Base-by-base conservation (phyloP, 2,113 vertebrate genomes). In the Callionymus lyra region DNA sequence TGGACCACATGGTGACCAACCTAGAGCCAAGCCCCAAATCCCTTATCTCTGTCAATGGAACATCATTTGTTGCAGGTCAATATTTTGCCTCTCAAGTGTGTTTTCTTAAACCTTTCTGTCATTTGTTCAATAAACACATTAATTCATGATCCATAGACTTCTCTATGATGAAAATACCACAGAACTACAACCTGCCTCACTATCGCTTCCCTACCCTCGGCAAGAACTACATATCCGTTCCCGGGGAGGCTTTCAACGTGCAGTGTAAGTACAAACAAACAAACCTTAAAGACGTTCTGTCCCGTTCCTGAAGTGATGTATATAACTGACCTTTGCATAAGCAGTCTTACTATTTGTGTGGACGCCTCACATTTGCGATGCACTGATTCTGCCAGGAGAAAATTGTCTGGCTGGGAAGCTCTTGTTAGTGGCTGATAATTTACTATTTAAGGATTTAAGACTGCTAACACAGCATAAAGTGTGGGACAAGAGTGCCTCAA, bases 181-280 rank as follows among this genome's bases (percentile, higher is more conserved):
- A 79, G 44, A 65, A 67, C 51, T 64, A 84, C 72, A 88, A 88
- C 4, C 35, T 86, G 47, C 77, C 70, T 2, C 84, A 82, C 63
- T 97, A 92, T 66, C 90, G 94, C 37, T 98, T 98, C 51, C 94
- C 94, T 0, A 81, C 82, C 1, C 79, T 32, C 15, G 94, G 94
- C 14, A 87, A 84, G 58, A 97, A 73, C 67, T 98, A 88, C 41
- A 86, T 98, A 42, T 88, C 91, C 10, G 88, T 98, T 12, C 94
- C 94, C 0, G 81, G 84, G 0, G 87, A 94, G 63, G 92, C 94
- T 19, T 91, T 98, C 50, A 56, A 58, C 31, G 61, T 76, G 54
- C 78, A 82, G 72, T 86, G 94, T 98, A 78, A 89, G 89, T 69
- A 44, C 31, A 48, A 19, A 39, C n/a, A n/a, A 16, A 27, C 46